Percentiles rank a stretch among this genome's conserved stretches.
phyloP scores from a whole-genome alignment of 2,113 vertebrate genomes.

The Actenoides hombroni region DNA sequence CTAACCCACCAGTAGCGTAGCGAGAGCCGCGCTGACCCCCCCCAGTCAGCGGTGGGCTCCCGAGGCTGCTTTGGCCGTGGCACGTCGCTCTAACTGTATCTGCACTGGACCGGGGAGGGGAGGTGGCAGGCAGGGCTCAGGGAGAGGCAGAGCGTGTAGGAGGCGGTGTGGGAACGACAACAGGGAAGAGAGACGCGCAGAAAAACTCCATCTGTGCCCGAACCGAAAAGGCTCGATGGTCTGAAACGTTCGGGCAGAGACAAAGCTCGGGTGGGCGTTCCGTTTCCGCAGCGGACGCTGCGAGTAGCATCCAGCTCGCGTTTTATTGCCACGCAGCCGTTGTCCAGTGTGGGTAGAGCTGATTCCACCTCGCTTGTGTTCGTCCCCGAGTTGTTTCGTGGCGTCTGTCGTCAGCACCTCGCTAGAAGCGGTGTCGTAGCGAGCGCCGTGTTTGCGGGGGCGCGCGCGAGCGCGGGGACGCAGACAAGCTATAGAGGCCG shows the following conservation, averaged over 20 bases:
- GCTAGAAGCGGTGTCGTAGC: rapidly evolving
- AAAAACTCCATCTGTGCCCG: neutral
- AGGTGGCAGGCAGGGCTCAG: neutral
- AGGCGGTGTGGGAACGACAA: rapidly evolving
- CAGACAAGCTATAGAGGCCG: conserved; percentile 25
- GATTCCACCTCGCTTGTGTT: conserved; percentile 28
- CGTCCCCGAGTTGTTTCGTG: neutral
- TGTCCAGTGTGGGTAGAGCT: conserved; percentile 61
- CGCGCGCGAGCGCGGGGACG: neutral
- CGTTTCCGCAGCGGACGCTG: neutral
- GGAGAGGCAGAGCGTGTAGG: neutral
- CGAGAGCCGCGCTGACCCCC: neutral
- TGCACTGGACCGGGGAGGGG: conserved; percentile 36
- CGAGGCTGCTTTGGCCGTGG: neutral
- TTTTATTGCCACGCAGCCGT: neutral
- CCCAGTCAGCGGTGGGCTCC: neutral
- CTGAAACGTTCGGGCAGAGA: neutral
- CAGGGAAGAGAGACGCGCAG: neutral
- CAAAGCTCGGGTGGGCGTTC: rapidly evolving
- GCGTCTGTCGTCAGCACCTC: neutral
- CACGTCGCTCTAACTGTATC: neutral
- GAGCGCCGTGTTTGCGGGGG: neutral
- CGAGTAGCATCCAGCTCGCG: neutral
- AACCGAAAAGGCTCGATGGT: neutral
- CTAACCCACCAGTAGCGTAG: conserved; percentile 1